phyloP scores from a whole-genome alignment of 2,888 invertebrate species.

The Subacronicta megacephala region DNA sequence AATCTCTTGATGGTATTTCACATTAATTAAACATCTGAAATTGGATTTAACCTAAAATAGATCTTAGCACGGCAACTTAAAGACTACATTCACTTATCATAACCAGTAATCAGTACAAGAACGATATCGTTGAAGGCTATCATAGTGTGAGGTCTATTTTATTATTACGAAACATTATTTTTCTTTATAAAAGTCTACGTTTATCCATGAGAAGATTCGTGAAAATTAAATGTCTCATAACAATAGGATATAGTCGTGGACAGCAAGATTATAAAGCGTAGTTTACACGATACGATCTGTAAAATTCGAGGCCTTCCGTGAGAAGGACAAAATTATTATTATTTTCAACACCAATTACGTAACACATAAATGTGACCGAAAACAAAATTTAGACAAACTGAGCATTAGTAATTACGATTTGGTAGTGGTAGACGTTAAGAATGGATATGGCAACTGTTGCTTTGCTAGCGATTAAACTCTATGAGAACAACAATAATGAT shows the following conservation, averaged over 20 bases:
- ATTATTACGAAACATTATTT: slow-evolving; percentile 66
- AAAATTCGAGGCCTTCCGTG: slow-evolving; percentile 75
- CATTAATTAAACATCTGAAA: slow-evolving; percentile 76
- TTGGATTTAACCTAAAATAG: slow-evolving; percentile 38
- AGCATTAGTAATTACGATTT: slow-evolving; percentile 64
- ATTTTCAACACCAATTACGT: slow-evolving; percentile 81
- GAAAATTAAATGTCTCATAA: slow-evolving; percentile 80
- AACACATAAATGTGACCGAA: slow-evolving; percentile 77
- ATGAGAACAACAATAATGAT: slow-evolving; percentile 54
- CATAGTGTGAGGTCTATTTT: slow-evolving; percentile 80
- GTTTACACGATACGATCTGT: slow-evolving; percentile 83
- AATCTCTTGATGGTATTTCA: slow-evolving; percentile 81
- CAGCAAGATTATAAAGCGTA: slow-evolving; percentile 79
- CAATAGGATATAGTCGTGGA: slow-evolving; percentile 75
- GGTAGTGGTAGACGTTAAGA: slow-evolving; percentile 60
- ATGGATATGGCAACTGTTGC: slow-evolving; percentile 59
- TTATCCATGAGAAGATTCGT: slow-evolving; percentile 73
- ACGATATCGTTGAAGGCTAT: slow-evolving; percentile 69
- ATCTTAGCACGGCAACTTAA: slow-evolving; percentile 39
- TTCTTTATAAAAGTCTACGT: slow-evolving; percentile 61
- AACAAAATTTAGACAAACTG: slow-evolving; percentile 70
- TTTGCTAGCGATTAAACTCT: slow-evolving; percentile 35
- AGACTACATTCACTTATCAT: slow-evolving; percentile 46
- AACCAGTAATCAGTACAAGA: slow-evolving; percentile 41
- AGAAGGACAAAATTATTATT: slow-evolving; percentile 76